Base-by-base conservation (phyloP, 2,888 invertebrate species). In the Rhogogaster chlorosoma region DNA sequence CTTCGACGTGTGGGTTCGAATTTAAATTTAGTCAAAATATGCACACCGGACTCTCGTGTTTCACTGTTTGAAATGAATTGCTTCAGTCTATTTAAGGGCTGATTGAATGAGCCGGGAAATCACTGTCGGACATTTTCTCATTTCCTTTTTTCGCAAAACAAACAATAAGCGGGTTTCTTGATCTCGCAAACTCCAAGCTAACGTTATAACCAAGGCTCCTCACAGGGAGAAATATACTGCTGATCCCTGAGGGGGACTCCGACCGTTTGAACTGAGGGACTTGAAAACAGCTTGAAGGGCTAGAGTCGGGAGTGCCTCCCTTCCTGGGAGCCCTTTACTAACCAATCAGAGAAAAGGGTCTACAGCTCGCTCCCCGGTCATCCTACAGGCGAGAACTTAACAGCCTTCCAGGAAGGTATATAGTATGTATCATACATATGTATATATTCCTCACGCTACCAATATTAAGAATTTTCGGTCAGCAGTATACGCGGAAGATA, bases 211-310 rank as follows among this genome's bases (percentile, higher is more conserved):
- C 67, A 10, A 26, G 67, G 32, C 15, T 32, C 32, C 26, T 15
- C 67, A 15, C 12, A 18, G 15, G n/a, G 26, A 32, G 29, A 80
- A 80, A 29, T 36, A 61, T 22, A 61, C 57, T 22, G 80, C 80
- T 57, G 80, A 77, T 77, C 77, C 77, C 57, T 61, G 80, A 80
- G 61, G 80, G 80, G 57, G 61, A 80, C 80, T 80, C 61, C 77
- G 53, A 61, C 57, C 80, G 80, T 80, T 80, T 61, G 80, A 80
- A 57, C 29, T 22, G 38, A 49, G 57, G 77, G 32, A 61, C 57
- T 80, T 61, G 61, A 57, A 49, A 36, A 80, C 12, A 26, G 77
- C 38, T 49, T 38, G 61, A 80, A 61, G 38, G 80, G 80, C 57
- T 80, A 22, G 32, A 49, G 77, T 22, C 80, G 61, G 80, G 80